A percentile compares a stretch with the other conserved stretches of the same genome.
These are phyloP conservation scores for Tachina lurida DNA, from an alignment of 2,888 invertebrate genomes.

Conservation along the genomic window DNA sequence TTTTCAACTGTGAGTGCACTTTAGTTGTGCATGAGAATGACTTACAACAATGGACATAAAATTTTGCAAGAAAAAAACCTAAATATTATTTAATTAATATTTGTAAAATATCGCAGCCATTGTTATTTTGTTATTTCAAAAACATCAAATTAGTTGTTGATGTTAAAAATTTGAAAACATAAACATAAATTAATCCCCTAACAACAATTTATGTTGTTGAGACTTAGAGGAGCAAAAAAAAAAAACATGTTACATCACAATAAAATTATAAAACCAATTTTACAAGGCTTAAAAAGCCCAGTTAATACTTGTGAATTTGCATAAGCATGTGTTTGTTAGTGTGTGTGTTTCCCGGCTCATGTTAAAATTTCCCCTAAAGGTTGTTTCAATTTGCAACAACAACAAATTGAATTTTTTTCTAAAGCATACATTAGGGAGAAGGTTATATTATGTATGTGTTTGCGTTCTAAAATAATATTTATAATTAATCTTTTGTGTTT, in stretches of 20 bases:
- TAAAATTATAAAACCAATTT: slow-evolving; percentile 22
- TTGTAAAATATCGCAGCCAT: slow-evolving; percentile 32
- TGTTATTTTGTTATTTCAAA: slow-evolving; percentile 29
- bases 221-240: background rate
- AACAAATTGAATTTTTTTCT: background rate
- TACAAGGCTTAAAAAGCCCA: slow-evolving; percentile 5
- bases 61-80: slow-evolving; percentile 1
- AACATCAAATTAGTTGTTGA: slow-evolving; percentile 53
- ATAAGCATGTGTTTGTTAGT: background rate
- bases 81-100: slow-evolving; percentile 59
- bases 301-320: background rate
- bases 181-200: slow-evolving; percentile 65
- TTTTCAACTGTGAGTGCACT: background rate
- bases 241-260: background rate
- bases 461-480: slow-evolving; percentile 22
- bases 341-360: background rate
- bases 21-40: slow-evolving; percentile 28
- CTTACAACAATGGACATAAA: slow-evolving; percentile 46
- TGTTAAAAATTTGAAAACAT: slow-evolving; percentile 54
- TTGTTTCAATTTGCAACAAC: background rate
- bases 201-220: slow-evolving; percentile 48
- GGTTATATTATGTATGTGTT: background rate
- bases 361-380: background rate
- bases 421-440: slow-evolving; percentile 8
- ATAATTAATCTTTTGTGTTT: slow-evolving; percentile 32